These are phyloP conservation scores for Marmota flaviventris DNA, from an alignment of 2,113 vertebrate genomes.

Conservation along the genomic window DNA sequence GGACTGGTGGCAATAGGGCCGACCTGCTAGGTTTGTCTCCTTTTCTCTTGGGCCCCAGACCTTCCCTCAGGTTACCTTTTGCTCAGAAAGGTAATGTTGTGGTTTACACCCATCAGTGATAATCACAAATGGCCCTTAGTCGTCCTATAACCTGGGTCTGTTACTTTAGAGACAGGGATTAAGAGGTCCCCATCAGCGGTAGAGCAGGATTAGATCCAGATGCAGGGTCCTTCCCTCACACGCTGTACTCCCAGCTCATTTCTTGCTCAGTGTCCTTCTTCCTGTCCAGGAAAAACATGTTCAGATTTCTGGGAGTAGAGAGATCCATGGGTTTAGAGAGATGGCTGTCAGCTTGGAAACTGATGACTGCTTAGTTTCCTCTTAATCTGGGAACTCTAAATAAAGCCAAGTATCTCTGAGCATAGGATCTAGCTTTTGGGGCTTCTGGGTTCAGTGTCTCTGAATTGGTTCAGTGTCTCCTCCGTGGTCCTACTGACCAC, in stretches of 20 bases:
- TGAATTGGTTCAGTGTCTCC: background rate
- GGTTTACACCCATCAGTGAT: background rate
- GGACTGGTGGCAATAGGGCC: background rate
- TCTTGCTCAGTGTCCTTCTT: background rate
- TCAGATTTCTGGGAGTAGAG: background rate
- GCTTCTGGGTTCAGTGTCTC: background rate
- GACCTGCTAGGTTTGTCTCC: background rate
- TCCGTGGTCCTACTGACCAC: background rate
- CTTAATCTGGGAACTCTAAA: background rate
- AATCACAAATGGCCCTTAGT: background rate
- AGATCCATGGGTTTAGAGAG: background rate
- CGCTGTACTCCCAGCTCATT: background rate
- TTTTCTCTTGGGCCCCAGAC: background rate
- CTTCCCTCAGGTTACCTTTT: background rate
- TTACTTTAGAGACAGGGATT: background rate
- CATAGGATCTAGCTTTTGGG: background rate
- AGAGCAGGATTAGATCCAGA: background rate
- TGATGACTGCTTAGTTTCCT: slow-evolving; percentile 1
- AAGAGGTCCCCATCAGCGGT: too few species aligned
- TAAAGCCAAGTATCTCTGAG: slow-evolving; percentile 13
- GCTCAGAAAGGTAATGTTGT: background rate
- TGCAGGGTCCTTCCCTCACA: background rate
- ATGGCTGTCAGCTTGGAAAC: background rate
- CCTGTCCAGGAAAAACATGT: background rate
- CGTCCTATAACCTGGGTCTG: background rate